Evolutionary conservation across 2,888 invertebrate genomes (phyloP).

Genomic region (Drosophila hawaiiensis): DNA sequence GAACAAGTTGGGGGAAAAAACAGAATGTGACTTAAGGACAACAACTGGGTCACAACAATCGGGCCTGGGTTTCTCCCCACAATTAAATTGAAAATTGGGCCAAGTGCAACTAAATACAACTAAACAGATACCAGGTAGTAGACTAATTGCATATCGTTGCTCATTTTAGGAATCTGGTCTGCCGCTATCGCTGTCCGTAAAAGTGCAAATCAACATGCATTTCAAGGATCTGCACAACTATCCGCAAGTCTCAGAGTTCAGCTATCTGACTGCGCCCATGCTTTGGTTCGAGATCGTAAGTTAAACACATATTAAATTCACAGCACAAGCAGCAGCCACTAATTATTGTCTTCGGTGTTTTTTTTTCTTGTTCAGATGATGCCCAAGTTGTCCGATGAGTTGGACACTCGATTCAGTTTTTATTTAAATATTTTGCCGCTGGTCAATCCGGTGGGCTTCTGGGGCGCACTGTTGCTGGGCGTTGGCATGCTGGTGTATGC

Average conservation of each 20-base stretch:
- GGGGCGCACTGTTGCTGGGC: constrained; percentile 80
- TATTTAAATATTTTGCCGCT: constrained; percentile 91
- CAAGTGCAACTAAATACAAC: constrained; percentile 54
- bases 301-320: constrained; percentile 66
- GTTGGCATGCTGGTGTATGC: constrained; percentile 79
- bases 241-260: constrained; percentile 89
- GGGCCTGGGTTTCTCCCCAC: constrained; percentile 47
- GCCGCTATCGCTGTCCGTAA: constrained; percentile 91
- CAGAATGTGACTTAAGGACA: constrained; percentile 38
- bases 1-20: constrained; percentile 13
- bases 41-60: constrained; percentile 30
- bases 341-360: not conserved
- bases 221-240: constrained; percentile 89
- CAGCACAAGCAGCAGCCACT: not conserved
- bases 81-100: constrained; percentile 62
- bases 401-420: constrained; percentile 89
- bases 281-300: constrained; percentile 97
- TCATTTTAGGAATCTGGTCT: constrained; percentile 89
- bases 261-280: constrained; percentile 91
- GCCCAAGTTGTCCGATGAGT: constrained; percentile 88
- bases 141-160: constrained; percentile 48
- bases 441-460: constrained; percentile 86
- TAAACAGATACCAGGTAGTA: constrained; percentile 27
- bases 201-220: constrained; percentile 95
- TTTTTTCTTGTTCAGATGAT: constrained; percentile 87